phyloP scores from a whole-genome alignment of 35 echinoderm and acorn worm genomes.

The Lytechinus variegatus region DNA sequence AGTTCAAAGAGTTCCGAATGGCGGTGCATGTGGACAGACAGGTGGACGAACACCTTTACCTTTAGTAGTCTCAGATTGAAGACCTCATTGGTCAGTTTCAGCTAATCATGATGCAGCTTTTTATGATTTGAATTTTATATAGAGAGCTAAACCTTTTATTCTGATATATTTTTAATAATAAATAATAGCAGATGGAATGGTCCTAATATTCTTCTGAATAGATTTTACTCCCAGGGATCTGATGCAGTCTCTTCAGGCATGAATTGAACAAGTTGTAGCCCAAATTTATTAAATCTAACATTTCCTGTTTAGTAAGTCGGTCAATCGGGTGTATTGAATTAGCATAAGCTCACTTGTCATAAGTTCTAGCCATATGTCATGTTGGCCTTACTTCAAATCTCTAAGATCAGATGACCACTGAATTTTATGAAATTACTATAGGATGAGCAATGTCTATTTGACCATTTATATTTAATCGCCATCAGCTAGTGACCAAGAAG shows the following conservation, averaged over 20 bases:
- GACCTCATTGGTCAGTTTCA: background rate
- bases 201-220: no score
- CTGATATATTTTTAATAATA: no score
- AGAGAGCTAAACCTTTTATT: no score
- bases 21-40: background rate
- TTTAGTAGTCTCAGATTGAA: background rate
- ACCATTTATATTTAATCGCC: no score
- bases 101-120: background rate
- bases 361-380: background rate
- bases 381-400: background rate
- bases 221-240: no score
- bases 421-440: no score
- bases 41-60: background rate
- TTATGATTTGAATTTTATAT: no score
- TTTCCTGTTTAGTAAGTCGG: background rate
- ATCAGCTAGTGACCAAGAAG: no score
- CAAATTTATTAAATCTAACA: background rate
- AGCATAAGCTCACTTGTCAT: background rate
- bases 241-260: background rate
- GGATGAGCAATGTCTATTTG: no score
- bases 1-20: background rate
- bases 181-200: no score
- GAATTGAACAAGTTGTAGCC: background rate
- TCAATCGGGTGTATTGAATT: background rate
- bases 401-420: no score